Base-by-base conservation (phyloP, 2,888 invertebrate genomes). In the Mythimna albipuncta region DNA sequence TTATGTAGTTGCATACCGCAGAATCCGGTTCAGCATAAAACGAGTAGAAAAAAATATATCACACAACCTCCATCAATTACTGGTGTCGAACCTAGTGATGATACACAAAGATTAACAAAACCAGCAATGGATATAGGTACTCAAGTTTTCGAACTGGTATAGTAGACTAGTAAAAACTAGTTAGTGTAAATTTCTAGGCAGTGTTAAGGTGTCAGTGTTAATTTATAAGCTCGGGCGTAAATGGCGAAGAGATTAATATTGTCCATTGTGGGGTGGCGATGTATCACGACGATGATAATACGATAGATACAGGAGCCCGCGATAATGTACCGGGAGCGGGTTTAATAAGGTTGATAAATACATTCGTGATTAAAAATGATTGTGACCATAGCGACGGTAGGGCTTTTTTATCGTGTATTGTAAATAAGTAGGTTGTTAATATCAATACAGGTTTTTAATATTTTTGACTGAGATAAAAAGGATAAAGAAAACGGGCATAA, bases 171-270 rank as follows among this genome's bases (percentile, higher is more conserved):
- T 47, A 86, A 87, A 85, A 87, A 85, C 82, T 79, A 62, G 87
- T 78, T 73, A 64, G 75, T 81, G 74, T 79, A 81, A 82, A 81
- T 82, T 71, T 80, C 52, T 59, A 69, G 79, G 69, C 74, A 69
- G 64, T 80, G 82, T 72, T 64, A 63, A 78, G 69, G 84, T 84
- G 81, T 79, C 77, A 72, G 75, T 63, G 57, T 66, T 73, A 80
- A 83, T 82, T 80, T 82, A 84, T 86, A 86, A 80, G 69, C 70
- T 71, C 41, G 65, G 52, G 73, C 80, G 73, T 74, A 85, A 80
- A 84, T 78, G 81, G 85, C 71, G 66, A 59, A 44, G 47, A 74
- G 72, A 84, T 84, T 84, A 85, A 83, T 84, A 85, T 72, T 81
- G 77, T 76, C 85, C 80, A 78, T 81, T 81, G 84, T 84, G 76